Conservation (phyloP, 2,797 vertebrate species). For the Apodemus agrarius region DNA sequence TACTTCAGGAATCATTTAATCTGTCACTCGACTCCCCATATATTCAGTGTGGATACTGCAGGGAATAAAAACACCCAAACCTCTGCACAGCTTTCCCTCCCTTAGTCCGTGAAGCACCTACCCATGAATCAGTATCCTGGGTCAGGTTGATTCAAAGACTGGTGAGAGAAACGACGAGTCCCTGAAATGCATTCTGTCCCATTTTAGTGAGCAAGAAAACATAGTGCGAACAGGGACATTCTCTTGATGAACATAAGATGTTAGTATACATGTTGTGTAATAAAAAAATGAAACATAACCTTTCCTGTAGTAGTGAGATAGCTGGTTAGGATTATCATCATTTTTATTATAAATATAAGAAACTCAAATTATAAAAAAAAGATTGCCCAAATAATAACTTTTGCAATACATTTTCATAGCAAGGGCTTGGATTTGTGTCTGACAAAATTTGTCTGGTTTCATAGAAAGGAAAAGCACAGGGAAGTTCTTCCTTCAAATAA, state of each 20-base stretch:
- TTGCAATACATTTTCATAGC: neutral
- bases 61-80: neutral
- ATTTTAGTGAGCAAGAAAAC: neutral
- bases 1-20: neutral
- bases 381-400: neutral
- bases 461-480: neutral
- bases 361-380: neutral
- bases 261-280: neutral
- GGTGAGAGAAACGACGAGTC: neutral
- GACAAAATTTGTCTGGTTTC: neutral
- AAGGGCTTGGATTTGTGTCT: neutral
- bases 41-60: neutral
- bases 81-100: neutral
- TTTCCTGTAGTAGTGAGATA: neutral
- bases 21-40: neutral
- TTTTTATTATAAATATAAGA: neutral
- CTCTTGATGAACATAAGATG: neutral
- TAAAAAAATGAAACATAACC: neutral
- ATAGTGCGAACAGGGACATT: rapidly evolving
- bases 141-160: neutral
- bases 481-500: neutral
- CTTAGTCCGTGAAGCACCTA: neutral
- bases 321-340: neutral
- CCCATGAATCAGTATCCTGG: neutral
- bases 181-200: neutral